phyloP scores from a whole-genome alignment of 1,140 invertebrate genomes.

The Probaryconus sp. region DNA sequence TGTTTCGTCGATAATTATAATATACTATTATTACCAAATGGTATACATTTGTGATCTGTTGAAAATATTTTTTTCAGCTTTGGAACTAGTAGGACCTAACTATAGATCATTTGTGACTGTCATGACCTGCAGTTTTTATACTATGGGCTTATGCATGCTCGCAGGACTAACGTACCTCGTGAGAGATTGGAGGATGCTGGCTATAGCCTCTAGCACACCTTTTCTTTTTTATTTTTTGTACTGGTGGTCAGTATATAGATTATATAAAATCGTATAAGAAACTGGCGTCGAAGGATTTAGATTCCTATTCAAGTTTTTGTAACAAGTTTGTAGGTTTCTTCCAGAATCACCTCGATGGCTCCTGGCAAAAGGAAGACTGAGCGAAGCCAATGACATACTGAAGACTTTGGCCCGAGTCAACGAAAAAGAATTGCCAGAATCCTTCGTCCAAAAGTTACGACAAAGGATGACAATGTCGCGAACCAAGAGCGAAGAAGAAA shows the following conservation, averaged over 20 bases:
- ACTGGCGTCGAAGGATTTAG: neutral
- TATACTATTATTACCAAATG: constrained; percentile 1
- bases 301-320: constrained; percentile 46
- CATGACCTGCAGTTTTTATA: constrained; percentile 93
- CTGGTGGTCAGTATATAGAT: constrained; percentile 81
- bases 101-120: constrained; percentile 94
- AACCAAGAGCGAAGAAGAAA: constrained; percentile 81
- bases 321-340: constrained; percentile 80
- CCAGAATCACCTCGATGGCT: constrained; percentile 93
- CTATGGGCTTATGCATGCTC: constrained; percentile 88
- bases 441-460: constrained; percentile 85
- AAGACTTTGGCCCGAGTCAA: constrained; percentile 88
- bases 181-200: constrained; percentile 88
- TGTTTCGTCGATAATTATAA: neutral
- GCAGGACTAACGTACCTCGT: constrained; percentile 90
- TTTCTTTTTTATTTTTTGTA: constrained; percentile 91
- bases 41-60: neutral
- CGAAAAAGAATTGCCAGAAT: constrained; percentile 84
- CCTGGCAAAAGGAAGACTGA: constrained; percentile 86
- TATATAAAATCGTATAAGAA: neutral
- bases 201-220: constrained; percentile 88
- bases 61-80: constrained; percentile 80
- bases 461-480: constrained; percentile 84
- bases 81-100: constrained; percentile 93
- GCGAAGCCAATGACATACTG: constrained; percentile 88